Evolutionary conservation across 2,888 invertebrate species (phyloP).

Genomic region (Pollenia labialis): DNA sequence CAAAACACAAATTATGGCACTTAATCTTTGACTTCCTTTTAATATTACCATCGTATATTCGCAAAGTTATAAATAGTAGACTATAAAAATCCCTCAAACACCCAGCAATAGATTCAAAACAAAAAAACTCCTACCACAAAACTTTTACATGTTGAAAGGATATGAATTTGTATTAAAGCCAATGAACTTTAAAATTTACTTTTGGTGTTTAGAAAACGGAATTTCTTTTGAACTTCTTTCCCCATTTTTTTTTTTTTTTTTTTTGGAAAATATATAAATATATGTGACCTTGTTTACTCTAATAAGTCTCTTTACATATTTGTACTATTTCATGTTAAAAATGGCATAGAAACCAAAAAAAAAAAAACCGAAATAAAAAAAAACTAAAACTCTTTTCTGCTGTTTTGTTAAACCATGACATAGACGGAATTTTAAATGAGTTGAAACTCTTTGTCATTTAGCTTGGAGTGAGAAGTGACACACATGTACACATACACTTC

Average conservation of each 20-base stretch:
- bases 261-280: background rate
- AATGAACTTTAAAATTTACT: slow-evolving; percentile 49
- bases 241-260: slow-evolving; percentile 1
- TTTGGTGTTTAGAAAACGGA: slow-evolving; percentile 22
- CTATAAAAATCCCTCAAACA: slow-evolving; percentile 31
- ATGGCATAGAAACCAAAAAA: slow-evolving; percentile 31
- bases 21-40: slow-evolving; percentile 67
- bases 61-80: slow-evolving; percentile 39
- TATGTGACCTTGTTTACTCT: slow-evolving; percentile 44
- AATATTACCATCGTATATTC: slow-evolving; percentile 37
- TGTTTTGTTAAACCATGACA: slow-evolving; percentile 42
- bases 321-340: slow-evolving; percentile 46
- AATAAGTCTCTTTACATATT: slow-evolving; percentile 54
- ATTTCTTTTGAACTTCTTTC: background rate
- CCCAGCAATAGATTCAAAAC: background rate
- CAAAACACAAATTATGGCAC: slow-evolving; percentile 66
- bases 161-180: slow-evolving; percentile 8
- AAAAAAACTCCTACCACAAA: background rate
- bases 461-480: background rate
- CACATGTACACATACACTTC: background rate
- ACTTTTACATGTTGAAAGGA: background rate
- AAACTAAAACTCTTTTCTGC: background rate
- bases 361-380: background rate
- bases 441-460: slow-evolving; percentile 49
- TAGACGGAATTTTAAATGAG: slow-evolving; percentile 63